phyloP scores from a whole-genome alignment of 2,113 vertebrate species.

The Cepphus grylle region DNA sequence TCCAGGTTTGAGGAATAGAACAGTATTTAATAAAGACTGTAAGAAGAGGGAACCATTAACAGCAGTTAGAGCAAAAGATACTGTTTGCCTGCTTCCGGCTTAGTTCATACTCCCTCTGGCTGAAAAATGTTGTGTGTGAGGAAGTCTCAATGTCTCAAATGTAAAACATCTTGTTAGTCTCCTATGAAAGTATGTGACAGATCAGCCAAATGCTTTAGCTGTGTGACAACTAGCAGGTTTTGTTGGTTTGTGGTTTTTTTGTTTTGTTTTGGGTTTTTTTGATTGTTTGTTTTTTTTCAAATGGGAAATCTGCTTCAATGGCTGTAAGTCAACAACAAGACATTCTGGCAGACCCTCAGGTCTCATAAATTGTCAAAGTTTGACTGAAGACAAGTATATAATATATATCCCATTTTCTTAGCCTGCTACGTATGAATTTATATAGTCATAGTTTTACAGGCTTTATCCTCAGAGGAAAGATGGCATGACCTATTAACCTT shows the following conservation, averaged over 20 bases:
- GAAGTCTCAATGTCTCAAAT: background rate
- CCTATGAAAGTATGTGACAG: background rate
- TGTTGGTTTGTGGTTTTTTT: background rate
- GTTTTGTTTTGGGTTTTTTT: no score
- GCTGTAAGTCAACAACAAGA: background rate
- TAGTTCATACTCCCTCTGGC: background rate
- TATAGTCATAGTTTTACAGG: background rate
- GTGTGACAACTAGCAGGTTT: constrained; percentile 15
- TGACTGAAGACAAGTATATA: background rate
- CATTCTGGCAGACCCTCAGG: constrained; percentile 9
- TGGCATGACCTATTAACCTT: background rate
- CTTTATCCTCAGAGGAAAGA: background rate
- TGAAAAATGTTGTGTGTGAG: background rate
- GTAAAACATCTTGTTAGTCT: constrained; percentile 11
- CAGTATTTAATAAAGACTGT: background rate
- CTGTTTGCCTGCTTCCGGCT: background rate
- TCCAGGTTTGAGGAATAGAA: background rate
- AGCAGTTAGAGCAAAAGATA: background rate
- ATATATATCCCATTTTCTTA: background rate
- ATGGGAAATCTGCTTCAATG: background rate
- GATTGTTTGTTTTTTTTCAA: background rate
- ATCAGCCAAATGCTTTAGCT: constrained; percentile 4
- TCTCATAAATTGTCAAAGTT: background rate
- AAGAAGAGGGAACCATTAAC: background rate
- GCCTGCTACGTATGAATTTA: background rate